These are phyloP conservation scores for Callipepla californica DNA, from an alignment of 2,113 vertebrate genomes.

Conservation along the genomic window DNA sequence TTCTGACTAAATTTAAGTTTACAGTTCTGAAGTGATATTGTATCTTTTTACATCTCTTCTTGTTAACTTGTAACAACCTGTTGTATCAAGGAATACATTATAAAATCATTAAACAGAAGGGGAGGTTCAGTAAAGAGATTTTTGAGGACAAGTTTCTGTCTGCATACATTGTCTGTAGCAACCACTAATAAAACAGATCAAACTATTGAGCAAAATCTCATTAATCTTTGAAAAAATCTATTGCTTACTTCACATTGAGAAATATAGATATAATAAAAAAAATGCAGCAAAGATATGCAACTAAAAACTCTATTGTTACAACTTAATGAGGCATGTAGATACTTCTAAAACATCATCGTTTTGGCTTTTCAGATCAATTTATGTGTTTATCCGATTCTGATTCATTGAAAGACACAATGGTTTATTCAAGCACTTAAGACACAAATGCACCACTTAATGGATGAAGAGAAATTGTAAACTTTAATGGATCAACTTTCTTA, in stretches of 20 bases:
- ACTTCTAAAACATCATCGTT: not conserved
- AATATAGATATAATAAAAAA: not conserved
- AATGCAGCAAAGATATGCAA: not conserved
- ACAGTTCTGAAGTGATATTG: not conserved
- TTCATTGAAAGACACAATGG: not conserved
- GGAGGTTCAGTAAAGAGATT: not conserved
- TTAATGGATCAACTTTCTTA: not conserved
- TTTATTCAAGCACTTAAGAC: not conserved
- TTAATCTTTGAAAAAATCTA: not conserved
- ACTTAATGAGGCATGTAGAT: not conserved
- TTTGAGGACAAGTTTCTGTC: not conserved
- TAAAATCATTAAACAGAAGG: not conserved
- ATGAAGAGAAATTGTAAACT: not conserved
- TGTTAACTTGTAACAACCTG: not conserved
- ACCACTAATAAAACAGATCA: not conserved
- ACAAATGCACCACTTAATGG: not conserved
- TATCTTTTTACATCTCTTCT: not conserved
- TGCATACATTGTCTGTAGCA: not conserved
- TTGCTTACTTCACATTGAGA: not conserved
- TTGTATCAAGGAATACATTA: not conserved
- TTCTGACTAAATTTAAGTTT: not conserved
- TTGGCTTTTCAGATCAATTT: not conserved
- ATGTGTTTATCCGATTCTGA: not conserved
- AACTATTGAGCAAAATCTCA: not conserved
- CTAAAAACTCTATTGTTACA: not conserved